A percentile compares a stretch with the other conserved stretches of the same genome.
These are phyloP conservation scores for Camponotus floridanus DNA, from an alignment of 1,140 invertebrate genomes.

Conservation along the genomic window DNA sequence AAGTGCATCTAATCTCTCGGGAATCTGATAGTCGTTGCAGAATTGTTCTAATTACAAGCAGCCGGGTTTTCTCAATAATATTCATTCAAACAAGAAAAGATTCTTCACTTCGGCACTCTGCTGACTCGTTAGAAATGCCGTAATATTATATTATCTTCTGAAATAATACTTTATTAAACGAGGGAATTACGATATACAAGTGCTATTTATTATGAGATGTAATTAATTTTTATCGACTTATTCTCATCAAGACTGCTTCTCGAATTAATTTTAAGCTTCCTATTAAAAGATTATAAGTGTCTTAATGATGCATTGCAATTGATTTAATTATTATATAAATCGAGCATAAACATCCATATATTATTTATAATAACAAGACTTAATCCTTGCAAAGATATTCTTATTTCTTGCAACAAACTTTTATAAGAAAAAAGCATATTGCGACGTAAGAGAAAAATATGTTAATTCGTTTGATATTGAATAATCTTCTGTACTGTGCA, in stretches of 20 bases:
- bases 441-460: not conserved
- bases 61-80: conserved; percentile 17
- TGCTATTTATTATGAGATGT: not conserved
- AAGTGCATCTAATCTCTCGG: conserved; percentile 29
- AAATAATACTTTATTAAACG: conserved; percentile 5
- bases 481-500: not conserved
- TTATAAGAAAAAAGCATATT: not conserved
- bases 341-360: not conserved
- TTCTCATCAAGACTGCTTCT: not conserved
- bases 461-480: not conserved
- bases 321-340: conserved; percentile 17
- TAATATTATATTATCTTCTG: not conserved
- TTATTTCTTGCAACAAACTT: not conserved
- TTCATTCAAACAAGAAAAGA: not conserved
- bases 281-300: not conserved
- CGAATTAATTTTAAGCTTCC: not conserved
- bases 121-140: too few species aligned
- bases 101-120: not conserved
- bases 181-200: not conserved
- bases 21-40: not conserved
- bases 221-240: not conserved
- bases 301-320: not conserved
- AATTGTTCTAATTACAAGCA: conserved; percentile 38
- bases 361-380: not conserved
- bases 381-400: not conserved